phyloP scores from a whole-genome alignment of 2,888 invertebrate genomes.

The Iselma pallidipennis region DNA sequence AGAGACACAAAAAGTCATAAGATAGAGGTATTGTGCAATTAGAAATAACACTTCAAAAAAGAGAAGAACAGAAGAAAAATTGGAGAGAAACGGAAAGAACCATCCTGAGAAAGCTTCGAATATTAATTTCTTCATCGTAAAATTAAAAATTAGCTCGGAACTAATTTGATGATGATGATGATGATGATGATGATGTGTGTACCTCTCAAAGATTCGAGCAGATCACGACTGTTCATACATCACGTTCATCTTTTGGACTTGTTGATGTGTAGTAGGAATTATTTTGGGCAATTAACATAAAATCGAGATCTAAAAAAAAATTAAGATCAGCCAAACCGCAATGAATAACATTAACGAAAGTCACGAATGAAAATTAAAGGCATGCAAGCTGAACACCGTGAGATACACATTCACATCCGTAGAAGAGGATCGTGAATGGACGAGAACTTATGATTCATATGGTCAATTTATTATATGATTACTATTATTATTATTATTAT shows the following conservation, averaged over 20 bases:
- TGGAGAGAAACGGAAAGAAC: neutral
- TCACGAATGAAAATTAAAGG: slow-evolving; percentile 29
- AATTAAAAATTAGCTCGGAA: neutral
- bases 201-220: neutral
- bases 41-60: neutral
- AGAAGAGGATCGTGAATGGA: slow-evolving; percentile 14
- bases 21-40: neutral
- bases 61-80: neutral
- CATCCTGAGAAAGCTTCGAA: too few species aligned
- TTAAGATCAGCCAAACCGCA: slow-evolving; percentile 3
- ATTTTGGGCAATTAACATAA: slow-evolving; percentile 4
- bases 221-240: neutral
- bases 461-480: slow-evolving; percentile 12
- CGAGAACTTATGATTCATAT: slow-evolving; percentile 9
- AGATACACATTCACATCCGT: slow-evolving; percentile 29
- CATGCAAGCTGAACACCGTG: slow-evolving; percentile 29
- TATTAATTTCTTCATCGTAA: neutral
- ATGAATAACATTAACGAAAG: slow-evolving; percentile 28
- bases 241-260: neutral
- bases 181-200: neutral
- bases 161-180: neutral
- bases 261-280: slow-evolving; percentile 1
- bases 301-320: slow-evolving; percentile 3
- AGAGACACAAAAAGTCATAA: neutral
- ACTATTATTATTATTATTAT: slow-evolving; percentile 6